phyloP scores from a whole-genome alignment of 2,113 vertebrate genomes.

The Tychaedon coryphoeus region DNA sequence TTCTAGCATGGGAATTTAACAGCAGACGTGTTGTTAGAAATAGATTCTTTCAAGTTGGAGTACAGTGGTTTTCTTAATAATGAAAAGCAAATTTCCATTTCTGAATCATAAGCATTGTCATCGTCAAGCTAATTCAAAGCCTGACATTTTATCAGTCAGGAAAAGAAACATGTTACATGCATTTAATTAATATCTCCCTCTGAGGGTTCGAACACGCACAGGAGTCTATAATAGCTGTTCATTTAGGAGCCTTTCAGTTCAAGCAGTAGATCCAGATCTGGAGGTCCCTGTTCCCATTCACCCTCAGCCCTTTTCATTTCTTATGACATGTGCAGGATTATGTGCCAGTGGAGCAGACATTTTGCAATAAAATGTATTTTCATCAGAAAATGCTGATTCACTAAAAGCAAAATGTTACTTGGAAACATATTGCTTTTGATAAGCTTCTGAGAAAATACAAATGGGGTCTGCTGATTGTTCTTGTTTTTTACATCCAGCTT shows the following conservation, averaged over 20 bases:
- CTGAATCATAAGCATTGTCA: constrained; percentile 24
- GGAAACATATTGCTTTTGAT: neutral
- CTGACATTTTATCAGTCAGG: constrained; percentile 45
- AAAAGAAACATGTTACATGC: constrained; percentile 29
- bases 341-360: neutral
- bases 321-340: neutral
- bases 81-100: constrained; percentile 43
- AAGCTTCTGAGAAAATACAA: neutral
- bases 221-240: neutral
- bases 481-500: neutral
- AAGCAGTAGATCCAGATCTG: neutral
- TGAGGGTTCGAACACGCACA: neutral
- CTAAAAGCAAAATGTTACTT: neutral
- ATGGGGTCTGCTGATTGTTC: neutral
- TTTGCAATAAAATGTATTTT: neutral
- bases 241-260: neutral
- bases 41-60: constrained; percentile 27
- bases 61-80: constrained; percentile 44
- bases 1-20: constrained; percentile 2
- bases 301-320: neutral
- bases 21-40: neutral
- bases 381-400: constrained; percentile 27
- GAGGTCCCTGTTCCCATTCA: neutral
- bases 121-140: constrained; percentile 21
- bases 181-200: constrained; percentile 45